Evolutionary conservation across 2,888 invertebrate species (phyloP), one percentile per base, ranked within the genome.

Genomic region (Thysanoteuthis rhombus): DNA sequence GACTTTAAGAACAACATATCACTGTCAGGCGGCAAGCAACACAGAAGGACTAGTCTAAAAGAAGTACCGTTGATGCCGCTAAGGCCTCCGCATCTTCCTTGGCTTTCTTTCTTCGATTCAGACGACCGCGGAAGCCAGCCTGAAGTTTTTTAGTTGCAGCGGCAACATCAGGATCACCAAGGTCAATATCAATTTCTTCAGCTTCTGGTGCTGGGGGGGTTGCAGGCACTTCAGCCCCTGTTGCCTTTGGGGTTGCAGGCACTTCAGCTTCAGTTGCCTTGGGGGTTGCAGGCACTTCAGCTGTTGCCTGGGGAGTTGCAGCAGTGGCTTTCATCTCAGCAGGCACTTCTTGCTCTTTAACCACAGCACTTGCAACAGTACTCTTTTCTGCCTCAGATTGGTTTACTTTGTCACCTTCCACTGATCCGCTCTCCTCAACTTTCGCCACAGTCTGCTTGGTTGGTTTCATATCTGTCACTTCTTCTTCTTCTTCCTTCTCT

Each of bases 91-190:
- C n/a, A 40, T n/a, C 32, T 36, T 92, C 45, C 75, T 75, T n/a
- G 75, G 75, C 75, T 92, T 92, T 92, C n/a, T 92, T 95, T 94
- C 96, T 95, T 39, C 96, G 94, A 36, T 95, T 94, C 94, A 95
- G 94, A 94, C 95, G 95, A 75, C 96, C 96, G 93, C 95, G 95
- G 94, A 96, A 97, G n/a, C 95, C 95, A 58, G 96, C 95, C 95
- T 97, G 97, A 94, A 97, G 97, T 94, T 96, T 96, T 28, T 95
- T 93, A 22, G 97, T 97, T 25, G 97, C 97, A 94, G 96, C 95
- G 92, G 95, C 95, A 25, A 96, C 96, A 89, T 97, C 96, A 8
- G 96, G 96, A 93, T 97, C 96, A 93, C 94, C 95, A 39, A 96
- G 95, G 94, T 97, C 96, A 94, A 97, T 96, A 94, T 96, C 96